Evolutionary conservation across 2,888 invertebrate genomes (phyloP).

Genomic region (Rhagonycha lutea): DNA sequence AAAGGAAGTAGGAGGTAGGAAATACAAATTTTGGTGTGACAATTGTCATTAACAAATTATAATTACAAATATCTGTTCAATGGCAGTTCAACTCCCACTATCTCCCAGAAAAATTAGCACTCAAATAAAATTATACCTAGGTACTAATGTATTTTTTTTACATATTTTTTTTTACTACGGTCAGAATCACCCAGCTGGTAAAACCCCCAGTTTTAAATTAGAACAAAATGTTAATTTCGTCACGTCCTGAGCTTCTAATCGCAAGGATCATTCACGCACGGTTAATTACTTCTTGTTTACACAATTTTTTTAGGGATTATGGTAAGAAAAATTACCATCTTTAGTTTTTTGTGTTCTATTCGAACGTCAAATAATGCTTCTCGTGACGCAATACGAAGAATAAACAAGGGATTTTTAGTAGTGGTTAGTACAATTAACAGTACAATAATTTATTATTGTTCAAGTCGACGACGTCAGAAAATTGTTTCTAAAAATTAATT

Average conservation of each 20-base stretch:
- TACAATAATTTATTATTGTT: neutral
- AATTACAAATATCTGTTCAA: neutral
- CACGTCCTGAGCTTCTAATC: neutral
- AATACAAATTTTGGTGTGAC: neutral
- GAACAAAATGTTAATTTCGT: neutral
- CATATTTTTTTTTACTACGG: no score
- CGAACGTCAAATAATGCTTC: neutral
- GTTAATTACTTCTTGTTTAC: neutral
- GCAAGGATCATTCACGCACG: neutral
- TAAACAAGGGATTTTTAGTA: neutral
- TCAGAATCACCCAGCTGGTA: no score
- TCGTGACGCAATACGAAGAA: neutral
- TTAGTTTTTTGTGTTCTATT: neutral
- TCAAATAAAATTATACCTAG: neutral
- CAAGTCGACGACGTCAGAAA: neutral
- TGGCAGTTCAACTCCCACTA: neutral
- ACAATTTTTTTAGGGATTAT: neutral
- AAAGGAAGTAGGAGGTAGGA: neutral
- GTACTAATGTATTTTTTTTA: neutral
- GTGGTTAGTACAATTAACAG: neutral
- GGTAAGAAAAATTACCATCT: neutral
- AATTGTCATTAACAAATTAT: neutral
- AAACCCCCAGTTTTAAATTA: neutral
- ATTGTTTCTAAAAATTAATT: neutral
- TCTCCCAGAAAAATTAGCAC: neutral